Evolutionary conservation across 2,113 vertebrate species (phyloP), one percentile per base, ranked within the genome.

Genomic region (Onychostruthus taczanowskii): DNA sequence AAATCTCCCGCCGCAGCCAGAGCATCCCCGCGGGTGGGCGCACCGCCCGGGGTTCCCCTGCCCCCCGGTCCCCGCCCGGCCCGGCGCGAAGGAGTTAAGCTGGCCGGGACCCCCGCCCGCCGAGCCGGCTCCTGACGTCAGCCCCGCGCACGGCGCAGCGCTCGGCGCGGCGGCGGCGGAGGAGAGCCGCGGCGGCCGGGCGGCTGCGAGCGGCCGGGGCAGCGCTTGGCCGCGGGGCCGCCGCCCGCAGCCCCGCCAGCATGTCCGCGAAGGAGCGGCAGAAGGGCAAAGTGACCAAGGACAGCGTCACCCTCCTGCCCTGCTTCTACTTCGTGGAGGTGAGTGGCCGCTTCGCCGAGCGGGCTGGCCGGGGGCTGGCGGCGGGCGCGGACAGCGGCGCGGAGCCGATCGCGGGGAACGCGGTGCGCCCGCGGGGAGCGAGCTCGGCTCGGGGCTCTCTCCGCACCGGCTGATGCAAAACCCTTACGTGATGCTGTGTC

Each of bases 281-380:
- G 15, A 99, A 98, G 97, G 98, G 97, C 95, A 98, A 96, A 95
- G 98, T 97, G 91, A 98, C 98, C 96, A 99, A 99, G 98, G 99
- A 99, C 96, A 99, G 99, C 91, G 98, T 99, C 95, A 99, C 99
- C 76, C 97, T 99, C 92, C 97, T 99, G 96, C 99, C 99, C 78
- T 99, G 99, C 96, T 99, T 99, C 97, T 99, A 99, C 96, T 99
- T 99, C 87, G 99, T 99, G 16, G 99, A 99, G 99, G 99, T 99
- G 96, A 98, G 99, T 98, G 86, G 56, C 27, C 39, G 67, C 56
- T 20, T 4, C 20, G 58, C 44, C 28, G 17, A 41, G 73, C 37
- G 79, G 72, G 73, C 63, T 77, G 53, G 16, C 56, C 28, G 86
- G 31, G 58, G 53, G 39, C 27, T 28, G n/a, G 63, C 27, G 31